phyloP scores from a whole-genome alignment of 2,797 vertebrate species.

The Clarias pachynema region DNA sequence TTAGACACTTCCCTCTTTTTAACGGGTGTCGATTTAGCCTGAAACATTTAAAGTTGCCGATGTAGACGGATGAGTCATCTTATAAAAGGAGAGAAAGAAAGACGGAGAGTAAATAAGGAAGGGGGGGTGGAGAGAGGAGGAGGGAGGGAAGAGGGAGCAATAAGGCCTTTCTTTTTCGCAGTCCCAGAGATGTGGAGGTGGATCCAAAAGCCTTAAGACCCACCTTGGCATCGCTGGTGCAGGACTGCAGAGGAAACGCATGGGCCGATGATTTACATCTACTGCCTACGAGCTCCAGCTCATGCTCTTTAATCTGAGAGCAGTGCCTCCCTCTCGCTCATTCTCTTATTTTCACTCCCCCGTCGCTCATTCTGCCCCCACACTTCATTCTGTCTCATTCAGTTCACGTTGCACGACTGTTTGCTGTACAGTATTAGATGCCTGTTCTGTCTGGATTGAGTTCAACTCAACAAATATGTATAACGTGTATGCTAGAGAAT shows the following conservation, averaged over 20 bases:
- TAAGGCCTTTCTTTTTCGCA: conserved; percentile 32
- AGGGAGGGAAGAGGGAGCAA: conserved; percentile 3
- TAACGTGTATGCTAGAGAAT: neutral
- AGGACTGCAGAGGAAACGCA: conserved; percentile 53
- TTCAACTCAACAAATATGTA: neutral
- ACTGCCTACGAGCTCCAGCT: conserved; percentile 50
- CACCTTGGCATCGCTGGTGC: conserved; percentile 38
- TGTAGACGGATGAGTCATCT: conserved; percentile 55
- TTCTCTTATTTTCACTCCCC: conserved; percentile 33
- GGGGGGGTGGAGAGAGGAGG: neutral
- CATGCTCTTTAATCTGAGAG: conserved; percentile 49
- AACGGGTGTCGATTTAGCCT: conserved; percentile 10
- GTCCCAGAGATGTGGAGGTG: conserved; percentile 37
- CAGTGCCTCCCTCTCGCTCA: conserved; percentile 39
- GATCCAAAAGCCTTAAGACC: conserved; percentile 49
- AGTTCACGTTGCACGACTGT: neutral
- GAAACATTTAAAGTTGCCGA: conserved; percentile 35
- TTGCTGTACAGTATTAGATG: neutral
- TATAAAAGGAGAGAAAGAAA: conserved; percentile 10
- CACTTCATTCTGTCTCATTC: conserved; percentile 34
- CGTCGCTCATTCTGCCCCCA: conserved; percentile 35
- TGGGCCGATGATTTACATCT: conserved; percentile 55
- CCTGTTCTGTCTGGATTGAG: neutral
- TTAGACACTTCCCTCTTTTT: conserved; percentile 22
- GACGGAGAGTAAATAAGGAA: conserved; percentile 23